A percentile compares a stretch with the other conserved stretches of the same genome.
Conservation (phyloP, 2,888 invertebrate species). For the Gerris lacustris region DNA sequence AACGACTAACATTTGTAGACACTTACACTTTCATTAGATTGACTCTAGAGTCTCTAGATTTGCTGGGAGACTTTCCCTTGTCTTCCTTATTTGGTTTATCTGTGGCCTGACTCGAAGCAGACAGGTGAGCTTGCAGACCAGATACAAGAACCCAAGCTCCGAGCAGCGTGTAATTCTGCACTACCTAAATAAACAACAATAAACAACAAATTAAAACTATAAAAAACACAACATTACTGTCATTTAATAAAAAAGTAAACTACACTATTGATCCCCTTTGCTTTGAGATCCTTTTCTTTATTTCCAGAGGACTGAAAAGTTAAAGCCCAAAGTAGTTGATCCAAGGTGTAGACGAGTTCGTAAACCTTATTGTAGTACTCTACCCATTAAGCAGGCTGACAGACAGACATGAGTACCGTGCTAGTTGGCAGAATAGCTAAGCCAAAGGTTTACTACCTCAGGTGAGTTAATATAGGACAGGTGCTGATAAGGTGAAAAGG, state of each 20-base stretch:
- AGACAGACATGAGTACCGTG: no score
- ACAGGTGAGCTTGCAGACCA: conserved; percentile 72
- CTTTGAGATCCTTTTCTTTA: no score
- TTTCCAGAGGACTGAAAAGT: no score
- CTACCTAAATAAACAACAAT: conserved; percentile 43
- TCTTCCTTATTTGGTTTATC: conserved; percentile 41
- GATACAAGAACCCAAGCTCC: conserved; percentile 79
- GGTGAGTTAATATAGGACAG: no score
- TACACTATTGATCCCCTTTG: not conserved
- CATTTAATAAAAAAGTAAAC: conserved; percentile 9
- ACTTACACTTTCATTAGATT: conserved; percentile 56
- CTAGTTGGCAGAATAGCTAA: no score
- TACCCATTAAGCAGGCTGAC: no score
- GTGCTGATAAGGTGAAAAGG: no score
- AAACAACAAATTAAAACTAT: conserved; percentile 9
- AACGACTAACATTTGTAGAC: not conserved
- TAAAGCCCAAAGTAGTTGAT: no score
- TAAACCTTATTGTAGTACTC: no score
- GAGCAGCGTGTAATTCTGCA: conserved; percentile 79
- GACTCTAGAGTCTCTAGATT: conserved; percentile 47
- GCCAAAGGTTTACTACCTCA: no score
- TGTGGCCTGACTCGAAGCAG: conserved; percentile 44
- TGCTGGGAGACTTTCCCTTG: conserved; percentile 48
- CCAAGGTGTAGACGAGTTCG: no score
- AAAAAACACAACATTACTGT: conserved; percentile 14